Conservation (phyloP, 2,888 invertebrate species). For the Petrophora chlorosata region DNA sequence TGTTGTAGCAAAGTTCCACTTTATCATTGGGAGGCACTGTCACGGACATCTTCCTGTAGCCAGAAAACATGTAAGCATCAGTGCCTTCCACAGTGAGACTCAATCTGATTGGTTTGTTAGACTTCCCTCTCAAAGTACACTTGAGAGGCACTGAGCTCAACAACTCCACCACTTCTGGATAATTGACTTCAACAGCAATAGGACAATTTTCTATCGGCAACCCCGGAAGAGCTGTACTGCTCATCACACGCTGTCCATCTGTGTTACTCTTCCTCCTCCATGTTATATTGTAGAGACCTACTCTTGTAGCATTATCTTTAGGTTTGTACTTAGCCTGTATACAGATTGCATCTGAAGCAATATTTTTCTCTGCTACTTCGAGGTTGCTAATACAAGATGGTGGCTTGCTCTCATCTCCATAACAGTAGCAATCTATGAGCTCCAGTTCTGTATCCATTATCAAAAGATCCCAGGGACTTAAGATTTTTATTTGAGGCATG, state of each 20-base stretch:
- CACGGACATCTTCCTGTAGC: slow-evolving; percentile 91
- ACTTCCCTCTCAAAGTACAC: slow-evolving; percentile 89
- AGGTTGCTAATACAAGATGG: slow-evolving; percentile 66
- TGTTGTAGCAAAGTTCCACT: slow-evolving; percentile 88
- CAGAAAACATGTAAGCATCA: slow-evolving; percentile 97
- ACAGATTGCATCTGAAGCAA: slow-evolving; percentile 74
- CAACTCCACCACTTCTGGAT: slow-evolving; percentile 90
- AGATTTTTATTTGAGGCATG: slow-evolving; percentile 87
- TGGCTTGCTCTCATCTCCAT: slow-evolving; percentile 60
- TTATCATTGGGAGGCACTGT: slow-evolving; percentile 85
- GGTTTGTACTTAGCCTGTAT: slow-evolving; percentile 71
- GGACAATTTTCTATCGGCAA: slow-evolving; percentile 85
- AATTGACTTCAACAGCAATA: slow-evolving; percentile 83
- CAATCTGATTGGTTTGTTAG: slow-evolving; percentile 87
- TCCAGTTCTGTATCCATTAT: slow-evolving; percentile 87
- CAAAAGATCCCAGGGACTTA: slow-evolving; percentile 88
- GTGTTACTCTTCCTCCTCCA: slow-evolving; percentile 65
- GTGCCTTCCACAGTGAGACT: slow-evolving; percentile 90
- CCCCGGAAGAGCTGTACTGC: slow-evolving; percentile 82
- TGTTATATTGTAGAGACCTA: slow-evolving; percentile 76
- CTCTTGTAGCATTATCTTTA: slow-evolving; percentile 68
- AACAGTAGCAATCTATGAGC: slow-evolving; percentile 77
- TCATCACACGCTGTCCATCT: slow-evolving; percentile 68
- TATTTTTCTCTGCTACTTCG: slow-evolving; percentile 68
- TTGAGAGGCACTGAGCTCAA: slow-evolving; percentile 88